Evolutionary conservation across 1,140 invertebrate genomes (phyloP), one percentile per base, ranked within the genome.

Genomic region (Macrobrachium nipponense): DNA sequence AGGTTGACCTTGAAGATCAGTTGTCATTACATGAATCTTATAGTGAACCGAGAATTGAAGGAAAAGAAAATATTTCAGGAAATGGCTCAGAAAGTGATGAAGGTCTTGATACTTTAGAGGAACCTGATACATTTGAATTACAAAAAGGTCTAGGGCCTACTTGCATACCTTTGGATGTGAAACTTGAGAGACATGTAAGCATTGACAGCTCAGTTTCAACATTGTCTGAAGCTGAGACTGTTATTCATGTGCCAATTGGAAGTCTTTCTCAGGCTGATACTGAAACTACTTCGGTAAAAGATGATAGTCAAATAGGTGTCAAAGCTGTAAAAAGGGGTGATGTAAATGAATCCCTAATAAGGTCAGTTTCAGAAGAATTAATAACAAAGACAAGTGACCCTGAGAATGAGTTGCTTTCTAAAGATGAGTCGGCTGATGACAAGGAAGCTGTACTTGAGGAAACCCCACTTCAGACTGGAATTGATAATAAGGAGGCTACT

Each of bases 181-280:
- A 81, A 17, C 64, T 89, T n/a, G 88, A 89, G 62, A 73, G 88
- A n/a, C 88, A 89, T 62, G 68, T 85, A 3, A 89, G 88, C 23
- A 89, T 89, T 68, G 88, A 89, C 78, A 89, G 88, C 44, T 89
- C 88, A 15, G 88, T 89, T 14, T 89, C 88, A 43, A 89, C 88
- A 36, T 70, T 89, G 17, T 89, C 88, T 17, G 88, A 89, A 64
- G 86, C 88, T 3, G 88, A 89, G 59, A 89, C 88, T 20, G 88
- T 89, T 20, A 89, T 89, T 82, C 86, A 87, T 73, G 80, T 87
- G 3, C 76, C 80, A 27, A 72, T 86, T 20, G 77, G 77, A 36
- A 80, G 77, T 68, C 78, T 86, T n/a, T 61, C 68, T 0, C 72
- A 80, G 77, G 61, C 61, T 14, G 17, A 15, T 20, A n/a, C 23